These are phyloP conservation scores for Spondyliosoma cantharus DNA, from an alignment of 2,797 vertebrate genomes.

Conservation along the genomic window DNA sequence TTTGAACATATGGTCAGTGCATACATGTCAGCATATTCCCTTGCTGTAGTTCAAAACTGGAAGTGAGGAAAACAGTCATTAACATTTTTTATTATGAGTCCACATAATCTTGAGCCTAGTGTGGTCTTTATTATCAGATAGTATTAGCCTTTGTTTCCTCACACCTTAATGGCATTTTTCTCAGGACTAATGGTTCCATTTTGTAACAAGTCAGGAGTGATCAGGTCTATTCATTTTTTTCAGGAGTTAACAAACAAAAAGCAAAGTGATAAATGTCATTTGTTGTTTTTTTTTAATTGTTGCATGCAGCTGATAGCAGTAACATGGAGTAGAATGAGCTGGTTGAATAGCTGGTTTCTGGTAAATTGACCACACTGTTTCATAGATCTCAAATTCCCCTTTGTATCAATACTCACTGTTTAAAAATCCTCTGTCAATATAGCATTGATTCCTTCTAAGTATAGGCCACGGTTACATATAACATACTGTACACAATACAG, in stretches of 20 bases:
- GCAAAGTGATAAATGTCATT: neutral
- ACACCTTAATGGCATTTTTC: conserved; percentile 23
- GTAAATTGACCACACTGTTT: conserved; percentile 19
- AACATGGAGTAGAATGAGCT: neutral
- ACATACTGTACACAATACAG: neutral
- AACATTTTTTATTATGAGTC: conserved; percentile 13
- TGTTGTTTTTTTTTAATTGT: neutral
- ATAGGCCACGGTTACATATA: conserved; percentile 22
- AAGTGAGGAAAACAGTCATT: neutral
- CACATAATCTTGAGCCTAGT: neutral
- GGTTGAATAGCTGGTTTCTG: conserved; percentile 11
- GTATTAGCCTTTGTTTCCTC: neutral
- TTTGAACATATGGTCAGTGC: conserved; percentile 33
- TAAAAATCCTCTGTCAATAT: conserved; percentile 18
- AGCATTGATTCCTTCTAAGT: conserved; percentile 43
- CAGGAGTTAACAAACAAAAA: conserved; percentile 8
- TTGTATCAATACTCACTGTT: conserved; percentile 10
- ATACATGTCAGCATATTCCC: conserved; percentile 22
- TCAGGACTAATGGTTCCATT: conserved; percentile 34
- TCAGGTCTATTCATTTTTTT: conserved; percentile 24
- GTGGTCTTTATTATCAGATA: conserved; percentile 1
- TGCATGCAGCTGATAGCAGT: neutral
- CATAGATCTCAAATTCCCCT: conserved; percentile 27
- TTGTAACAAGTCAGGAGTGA: conserved; percentile 35
- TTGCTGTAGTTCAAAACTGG: neutral